These are phyloP conservation scores for Eueides isabella DNA, from an alignment of 1,140 invertebrate genomes.

Conservation along the genomic window DNA sequence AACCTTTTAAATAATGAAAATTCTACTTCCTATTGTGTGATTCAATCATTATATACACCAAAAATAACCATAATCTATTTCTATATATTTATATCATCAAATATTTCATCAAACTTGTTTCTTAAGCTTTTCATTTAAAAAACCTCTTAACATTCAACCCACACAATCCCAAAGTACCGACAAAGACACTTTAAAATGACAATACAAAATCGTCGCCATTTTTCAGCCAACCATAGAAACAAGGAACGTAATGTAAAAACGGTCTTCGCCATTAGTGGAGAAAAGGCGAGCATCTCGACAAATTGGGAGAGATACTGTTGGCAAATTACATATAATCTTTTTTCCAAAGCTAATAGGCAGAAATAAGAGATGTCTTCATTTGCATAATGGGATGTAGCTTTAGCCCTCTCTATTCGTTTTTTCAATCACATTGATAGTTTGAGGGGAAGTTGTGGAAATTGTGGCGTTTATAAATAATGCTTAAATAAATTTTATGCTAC, in stretches of 20 bases:
- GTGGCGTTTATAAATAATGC: background rate
- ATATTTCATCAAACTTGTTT: background rate
- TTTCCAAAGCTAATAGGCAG: constrained; percentile 52
- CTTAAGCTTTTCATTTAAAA: background rate
- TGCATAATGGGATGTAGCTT: constrained; percentile 57
- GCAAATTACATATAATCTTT: constrained; percentile 61
- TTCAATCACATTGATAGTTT: constrained; percentile 34
- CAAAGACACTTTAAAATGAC: constrained; percentile 29
- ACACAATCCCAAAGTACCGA: background rate
- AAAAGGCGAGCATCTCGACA: constrained; percentile 43
- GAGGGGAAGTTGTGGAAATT: background rate
- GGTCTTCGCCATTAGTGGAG: constrained; percentile 47
- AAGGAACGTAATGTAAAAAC: constrained; percentile 46
- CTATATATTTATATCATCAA: no score
- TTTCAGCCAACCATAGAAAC: constrained; percentile 42
- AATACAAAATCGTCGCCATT: constrained; percentile 47
- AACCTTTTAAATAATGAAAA: no score
- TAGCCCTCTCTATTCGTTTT: constrained; percentile 47
- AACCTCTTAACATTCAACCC: background rate
- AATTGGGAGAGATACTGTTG: constrained; percentile 58
- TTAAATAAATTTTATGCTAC: background rate
- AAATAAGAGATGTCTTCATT: constrained; percentile 59
- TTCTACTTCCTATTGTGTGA: no score
- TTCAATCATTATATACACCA: no score
- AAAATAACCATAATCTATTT: no score